Conservation (phyloP, 2,797 vertebrate species). For the Podarcis siculus region DNA sequence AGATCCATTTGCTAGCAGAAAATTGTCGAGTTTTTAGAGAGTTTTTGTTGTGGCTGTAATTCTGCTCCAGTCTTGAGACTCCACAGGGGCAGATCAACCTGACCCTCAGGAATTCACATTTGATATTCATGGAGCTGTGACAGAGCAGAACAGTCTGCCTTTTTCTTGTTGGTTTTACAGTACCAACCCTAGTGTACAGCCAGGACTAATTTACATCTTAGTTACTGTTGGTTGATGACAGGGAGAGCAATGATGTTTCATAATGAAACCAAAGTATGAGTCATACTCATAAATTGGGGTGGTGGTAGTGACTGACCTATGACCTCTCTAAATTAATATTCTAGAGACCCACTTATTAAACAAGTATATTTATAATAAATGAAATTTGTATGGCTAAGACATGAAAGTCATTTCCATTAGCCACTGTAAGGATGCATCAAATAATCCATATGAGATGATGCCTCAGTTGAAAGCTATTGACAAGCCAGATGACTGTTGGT, state of each 20-base stretch:
- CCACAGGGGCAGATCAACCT: neutral
- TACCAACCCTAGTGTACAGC: neutral
- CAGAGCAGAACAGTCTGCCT: neutral
- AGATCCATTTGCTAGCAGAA: neutral
- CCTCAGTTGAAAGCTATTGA: neutral
- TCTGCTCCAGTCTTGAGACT: neutral
- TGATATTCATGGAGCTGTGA: neutral
- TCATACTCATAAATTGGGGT: constrained; percentile 1
- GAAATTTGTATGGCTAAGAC: neutral
- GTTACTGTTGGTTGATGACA: neutral
- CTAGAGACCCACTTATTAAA: constrained; percentile 22
- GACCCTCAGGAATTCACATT: neutral
- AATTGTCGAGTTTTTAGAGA: neutral
- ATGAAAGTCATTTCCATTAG: neutral
- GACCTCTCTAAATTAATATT: constrained; percentile 7
- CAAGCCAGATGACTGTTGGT: neutral
- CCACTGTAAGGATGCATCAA: neutral
- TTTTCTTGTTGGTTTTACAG: neutral
- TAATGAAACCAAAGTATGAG: constrained; percentile 2
- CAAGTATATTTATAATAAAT: constrained; percentile 27
- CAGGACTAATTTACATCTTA: constrained; percentile 11
- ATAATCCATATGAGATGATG: neutral
- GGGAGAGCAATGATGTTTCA: constrained; percentile 7
- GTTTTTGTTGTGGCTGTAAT: neutral
- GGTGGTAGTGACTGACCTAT: neutral